These are phyloP conservation scores for Serranus cabrilla DNA, from an alignment of 2,797 vertebrate genomes.

Conservation along the genomic window DNA sequence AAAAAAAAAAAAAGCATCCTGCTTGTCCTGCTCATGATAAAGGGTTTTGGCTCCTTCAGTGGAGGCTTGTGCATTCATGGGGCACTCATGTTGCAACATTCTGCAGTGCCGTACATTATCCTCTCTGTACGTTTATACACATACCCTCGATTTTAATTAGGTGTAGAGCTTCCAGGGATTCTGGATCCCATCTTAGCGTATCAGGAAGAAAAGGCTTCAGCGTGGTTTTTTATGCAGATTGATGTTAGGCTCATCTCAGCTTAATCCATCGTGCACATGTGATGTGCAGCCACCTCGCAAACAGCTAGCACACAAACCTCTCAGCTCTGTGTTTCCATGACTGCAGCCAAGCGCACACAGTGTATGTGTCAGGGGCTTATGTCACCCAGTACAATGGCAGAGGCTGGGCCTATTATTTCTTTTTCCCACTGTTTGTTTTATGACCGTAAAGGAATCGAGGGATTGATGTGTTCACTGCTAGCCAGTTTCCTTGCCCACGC, in stretches of 20 bases:
- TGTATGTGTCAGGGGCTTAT: constrained; percentile 49
- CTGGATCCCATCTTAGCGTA: constrained; percentile 42
- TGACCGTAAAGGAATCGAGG: constrained; percentile 56
- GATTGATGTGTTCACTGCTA: constrained; percentile 60
- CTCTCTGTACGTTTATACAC: constrained; percentile 41
- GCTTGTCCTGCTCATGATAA: constrained; percentile 37
- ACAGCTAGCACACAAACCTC: constrained; percentile 31
- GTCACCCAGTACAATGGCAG: constrained; percentile 41
- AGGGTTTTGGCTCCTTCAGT: constrained; percentile 48
- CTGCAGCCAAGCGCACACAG: constrained; percentile 40
- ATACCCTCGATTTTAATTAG: constrained; percentile 64
- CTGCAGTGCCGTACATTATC: constrained; percentile 41
- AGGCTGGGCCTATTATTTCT: constrained; percentile 58
- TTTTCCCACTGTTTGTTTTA: constrained; percentile 67
- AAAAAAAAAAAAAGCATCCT: constrained; percentile 18
- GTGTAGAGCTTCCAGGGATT: constrained; percentile 48
- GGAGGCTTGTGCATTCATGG: constrained; percentile 48
- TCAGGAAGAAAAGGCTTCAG: constrained; percentile 51
- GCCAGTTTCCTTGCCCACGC: constrained; percentile 47
- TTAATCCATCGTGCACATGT: constrained; percentile 68
- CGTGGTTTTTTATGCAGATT: constrained; percentile 62
- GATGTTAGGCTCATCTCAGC: constrained; percentile 62
- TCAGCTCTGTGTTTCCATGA: constrained; percentile 57
- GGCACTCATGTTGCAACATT: constrained; percentile 44
- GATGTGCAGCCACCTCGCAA: constrained; percentile 54